These are phyloP conservation scores for Lysiphlebus fabarum DNA, from an alignment of 1,140 invertebrate genomes.

Conservation along the genomic window DNA sequence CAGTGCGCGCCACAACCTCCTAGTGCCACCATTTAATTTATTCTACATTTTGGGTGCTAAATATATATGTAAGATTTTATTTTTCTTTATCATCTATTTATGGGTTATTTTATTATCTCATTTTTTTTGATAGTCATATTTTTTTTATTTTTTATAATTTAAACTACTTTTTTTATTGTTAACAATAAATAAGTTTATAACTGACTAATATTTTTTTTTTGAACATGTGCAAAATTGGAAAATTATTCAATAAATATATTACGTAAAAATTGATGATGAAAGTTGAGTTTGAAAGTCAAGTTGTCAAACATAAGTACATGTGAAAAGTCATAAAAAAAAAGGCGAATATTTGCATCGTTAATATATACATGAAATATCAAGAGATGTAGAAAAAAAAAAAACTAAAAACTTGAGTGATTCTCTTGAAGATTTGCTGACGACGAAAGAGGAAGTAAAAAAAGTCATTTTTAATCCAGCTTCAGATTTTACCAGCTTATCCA, in stretches of 20 bases:
- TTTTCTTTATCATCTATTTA: neutral
- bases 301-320: neutral
- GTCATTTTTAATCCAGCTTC: neutral
- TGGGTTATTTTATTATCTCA: too few relatives aligned
- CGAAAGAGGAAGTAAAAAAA: slow-evolving; percentile 3
- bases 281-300: neutral
- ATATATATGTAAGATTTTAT: neutral
- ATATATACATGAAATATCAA: neutral
- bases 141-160: too few relatives aligned
- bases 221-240: too few relatives aligned
- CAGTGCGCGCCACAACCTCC: slow-evolving; percentile 48
- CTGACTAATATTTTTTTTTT: too few relatives aligned
- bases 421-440: neutral
- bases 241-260: too few relatives aligned
- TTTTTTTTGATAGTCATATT: too few relatives aligned
- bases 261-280: too few relatives aligned
- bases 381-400: slow-evolving; percentile 18
- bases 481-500: too few relatives aligned
- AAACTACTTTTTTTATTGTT: too few relatives aligned
- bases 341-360: too few relatives aligned
- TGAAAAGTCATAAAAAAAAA: slow-evolving; percentile 17
- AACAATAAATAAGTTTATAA: too few relatives aligned
- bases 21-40: slow-evolving; percentile 30
- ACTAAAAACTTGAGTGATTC: slow-evolving; percentile 1
- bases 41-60: neutral